These are phyloP conservation scores for Catostomus latipinnis DNA, from an alignment of 2,797 vertebrate genomes.

Conservation along the genomic window DNA sequence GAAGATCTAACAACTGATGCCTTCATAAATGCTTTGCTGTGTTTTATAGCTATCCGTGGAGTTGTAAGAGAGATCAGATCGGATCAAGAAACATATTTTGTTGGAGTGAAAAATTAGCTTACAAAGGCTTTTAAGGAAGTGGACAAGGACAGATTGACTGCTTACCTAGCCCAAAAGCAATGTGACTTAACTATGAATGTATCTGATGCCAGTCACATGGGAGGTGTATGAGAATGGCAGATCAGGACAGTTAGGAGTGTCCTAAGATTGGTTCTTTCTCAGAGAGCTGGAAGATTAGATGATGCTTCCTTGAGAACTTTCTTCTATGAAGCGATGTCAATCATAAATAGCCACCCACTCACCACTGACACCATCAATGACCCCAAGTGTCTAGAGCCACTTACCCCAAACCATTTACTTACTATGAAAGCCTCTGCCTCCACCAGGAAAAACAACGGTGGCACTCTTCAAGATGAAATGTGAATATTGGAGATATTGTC, in stretches of 20 bases:
- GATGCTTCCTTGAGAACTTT: slow-evolving; percentile 8
- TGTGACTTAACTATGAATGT: neutral
- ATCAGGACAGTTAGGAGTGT: neutral
- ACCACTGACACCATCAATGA: slow-evolving; percentile 2
- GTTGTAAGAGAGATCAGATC: neutral
- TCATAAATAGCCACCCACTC: slow-evolving; percentile 3
- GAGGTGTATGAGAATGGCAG: slow-evolving; percentile 6
- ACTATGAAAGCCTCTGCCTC: no score
- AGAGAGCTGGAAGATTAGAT: neutral
- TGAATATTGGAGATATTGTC: no score
- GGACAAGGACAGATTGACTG: neutral
- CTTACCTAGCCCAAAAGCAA: neutral
- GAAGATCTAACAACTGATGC: no score
- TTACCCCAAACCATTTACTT: no score
- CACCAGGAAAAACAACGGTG: no score
- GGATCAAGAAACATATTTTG: slow-evolving; percentile 4
- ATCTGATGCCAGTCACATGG: slow-evolving; percentile 6
- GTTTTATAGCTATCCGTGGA: no score
- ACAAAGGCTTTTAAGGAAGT: neutral
- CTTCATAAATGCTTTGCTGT: no score
- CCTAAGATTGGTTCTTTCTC: neutral
- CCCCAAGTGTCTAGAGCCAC: neutral
- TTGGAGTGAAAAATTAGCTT: neutral
- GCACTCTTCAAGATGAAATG: no score
- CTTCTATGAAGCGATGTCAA: slow-evolving; percentile 10